These are phyloP conservation scores for Brachirus orientalis DNA, from an alignment of 2,113 vertebrate genomes.

Conservation along the genomic window DNA sequence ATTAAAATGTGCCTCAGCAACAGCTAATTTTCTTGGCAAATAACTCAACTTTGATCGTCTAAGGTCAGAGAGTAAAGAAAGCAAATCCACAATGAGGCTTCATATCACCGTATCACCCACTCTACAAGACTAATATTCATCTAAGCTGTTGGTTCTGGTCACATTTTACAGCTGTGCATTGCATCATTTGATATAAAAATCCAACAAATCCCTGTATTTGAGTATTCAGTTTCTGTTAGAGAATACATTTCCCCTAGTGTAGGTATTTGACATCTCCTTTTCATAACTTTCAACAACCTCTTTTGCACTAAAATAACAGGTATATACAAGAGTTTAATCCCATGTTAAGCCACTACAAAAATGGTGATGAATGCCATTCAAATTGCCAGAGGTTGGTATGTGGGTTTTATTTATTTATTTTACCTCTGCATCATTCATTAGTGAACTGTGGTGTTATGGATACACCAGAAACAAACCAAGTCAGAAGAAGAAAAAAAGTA, in stretches of 20 bases:
- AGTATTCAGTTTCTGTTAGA: neutral
- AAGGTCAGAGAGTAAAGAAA: neutral
- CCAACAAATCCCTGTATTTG: too few relatives aligned
- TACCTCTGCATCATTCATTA: too few relatives aligned
- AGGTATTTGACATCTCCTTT: neutral
- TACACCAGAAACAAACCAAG: too few relatives aligned
- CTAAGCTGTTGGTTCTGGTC: neutral
- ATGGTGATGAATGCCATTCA: too few relatives aligned
- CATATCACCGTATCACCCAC: neutral
- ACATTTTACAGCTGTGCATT: neutral
- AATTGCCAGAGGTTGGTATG: too few relatives aligned
- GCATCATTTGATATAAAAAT: neutral
- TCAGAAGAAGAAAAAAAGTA: too few relatives aligned
- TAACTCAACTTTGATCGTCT: conserved; percentile 3
- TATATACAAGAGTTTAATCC: too few relatives aligned
- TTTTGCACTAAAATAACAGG: too few relatives aligned
- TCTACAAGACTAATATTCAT: neutral
- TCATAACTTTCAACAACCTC: neutral
- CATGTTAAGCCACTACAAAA: too few relatives aligned
- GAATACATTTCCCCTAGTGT: neutral
- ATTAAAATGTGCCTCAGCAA: neutral
- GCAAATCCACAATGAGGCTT: neutral
- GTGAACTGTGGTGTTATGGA: too few relatives aligned
- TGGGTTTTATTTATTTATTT: too few relatives aligned
- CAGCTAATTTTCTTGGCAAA: conserved; percentile 24